Evolutionary conservation across 2,888 invertebrate species (phyloP).

Genomic region (Pardosa pseudoannulata): DNA sequence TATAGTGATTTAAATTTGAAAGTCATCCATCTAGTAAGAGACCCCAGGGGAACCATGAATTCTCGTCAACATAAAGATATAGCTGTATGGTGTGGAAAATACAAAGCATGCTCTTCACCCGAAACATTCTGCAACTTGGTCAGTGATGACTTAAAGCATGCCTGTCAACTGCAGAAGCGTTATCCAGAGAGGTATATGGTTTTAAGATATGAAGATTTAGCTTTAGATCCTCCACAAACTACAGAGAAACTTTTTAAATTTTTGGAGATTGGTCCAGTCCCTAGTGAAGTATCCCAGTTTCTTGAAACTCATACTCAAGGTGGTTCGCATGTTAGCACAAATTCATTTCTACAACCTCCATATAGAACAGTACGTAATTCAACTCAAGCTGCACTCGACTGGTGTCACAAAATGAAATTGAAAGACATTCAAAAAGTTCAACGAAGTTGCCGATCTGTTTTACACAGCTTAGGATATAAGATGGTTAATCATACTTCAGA

Average conservation of each 20-base stretch:
- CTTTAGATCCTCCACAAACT: constrained; percentile 73
- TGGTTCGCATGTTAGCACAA: constrained; percentile 40
- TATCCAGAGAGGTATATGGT: constrained; percentile 74
- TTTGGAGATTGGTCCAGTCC: constrained; percentile 74
- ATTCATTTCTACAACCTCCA: constrained; percentile 63
- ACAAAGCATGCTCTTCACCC: constrained; percentile 74
- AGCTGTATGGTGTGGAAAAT: constrained; percentile 74
- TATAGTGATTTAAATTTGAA: constrained; percentile 72
- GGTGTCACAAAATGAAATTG: constrained; percentile 64
- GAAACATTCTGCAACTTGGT: constrained; percentile 74
- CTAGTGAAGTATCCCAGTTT: constrained; percentile 62
- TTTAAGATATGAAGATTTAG: constrained; percentile 75
- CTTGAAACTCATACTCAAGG: constrained; percentile 68
- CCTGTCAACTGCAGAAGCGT: constrained; percentile 70
- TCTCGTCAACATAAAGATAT: constrained; percentile 74
- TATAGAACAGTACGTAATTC: constrained; percentile 69
- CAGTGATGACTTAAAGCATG: constrained; percentile 73
- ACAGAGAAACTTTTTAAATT: constrained; percentile 74
- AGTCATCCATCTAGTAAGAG: constrained; percentile 75
- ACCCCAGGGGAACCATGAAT: constrained; percentile 75
- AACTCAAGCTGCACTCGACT: constrained; percentile 58
- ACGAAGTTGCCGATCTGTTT: constrained; percentile 45
- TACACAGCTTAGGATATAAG: constrained; percentile 58
- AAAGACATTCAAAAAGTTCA: constrained; percentile 64
- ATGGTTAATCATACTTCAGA: constrained; percentile 44